A percentile compares a stretch with the other conserved stretches of the same genome.
phyloP scores from a whole-genome alignment of 2,888 invertebrate genomes.

The Noctuana brunneofusca region DNA sequence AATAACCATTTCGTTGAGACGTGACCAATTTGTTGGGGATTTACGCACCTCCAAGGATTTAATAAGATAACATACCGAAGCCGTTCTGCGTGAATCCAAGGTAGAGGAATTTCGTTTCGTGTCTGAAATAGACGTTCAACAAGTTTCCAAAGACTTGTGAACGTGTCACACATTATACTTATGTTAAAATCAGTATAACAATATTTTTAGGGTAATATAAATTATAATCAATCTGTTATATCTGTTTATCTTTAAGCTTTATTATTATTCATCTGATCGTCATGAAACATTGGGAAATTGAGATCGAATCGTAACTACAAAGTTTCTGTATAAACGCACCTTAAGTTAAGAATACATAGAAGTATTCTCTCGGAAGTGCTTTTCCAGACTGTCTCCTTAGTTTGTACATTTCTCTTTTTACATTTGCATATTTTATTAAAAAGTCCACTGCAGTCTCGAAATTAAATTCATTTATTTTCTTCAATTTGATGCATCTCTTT shows the following conservation, averaged over 20 bases:
- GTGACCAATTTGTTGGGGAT: conserved; percentile 35
- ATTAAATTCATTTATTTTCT: conserved; percentile 32
- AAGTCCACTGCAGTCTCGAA: conserved; percentile 32
- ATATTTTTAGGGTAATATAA: no score
- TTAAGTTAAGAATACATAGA: conserved; percentile 11
- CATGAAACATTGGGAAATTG: no score
- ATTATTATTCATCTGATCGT: no score
- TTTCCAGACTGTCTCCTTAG: conserved; percentile 32
- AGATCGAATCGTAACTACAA: no score
- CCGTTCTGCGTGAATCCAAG: conserved; percentile 9
- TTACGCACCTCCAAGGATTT: conserved; percentile 32
- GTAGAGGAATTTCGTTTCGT: conserved; percentile 15
- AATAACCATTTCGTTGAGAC: conserved; percentile 28
- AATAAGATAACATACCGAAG: conserved; percentile 17
- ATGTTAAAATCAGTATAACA: no score
- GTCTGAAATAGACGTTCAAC: conserved; percentile 1
- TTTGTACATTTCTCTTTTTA: conserved; percentile 27
- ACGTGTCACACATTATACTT: no score
- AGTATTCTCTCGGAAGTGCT: conserved; percentile 13
- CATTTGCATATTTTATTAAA: conserved; percentile 36
- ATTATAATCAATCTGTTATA: no score
- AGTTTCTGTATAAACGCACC: conserved; percentile 12
- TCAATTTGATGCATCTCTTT: conserved; percentile 18
- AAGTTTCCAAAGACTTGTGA: background rate
- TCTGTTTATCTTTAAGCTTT: no score